A percentile compares a stretch with the other conserved stretches of the same genome.
Evolutionary conservation across 2,113 vertebrate species (phyloP).

Genomic region (Tetrao urogallus): DNA sequence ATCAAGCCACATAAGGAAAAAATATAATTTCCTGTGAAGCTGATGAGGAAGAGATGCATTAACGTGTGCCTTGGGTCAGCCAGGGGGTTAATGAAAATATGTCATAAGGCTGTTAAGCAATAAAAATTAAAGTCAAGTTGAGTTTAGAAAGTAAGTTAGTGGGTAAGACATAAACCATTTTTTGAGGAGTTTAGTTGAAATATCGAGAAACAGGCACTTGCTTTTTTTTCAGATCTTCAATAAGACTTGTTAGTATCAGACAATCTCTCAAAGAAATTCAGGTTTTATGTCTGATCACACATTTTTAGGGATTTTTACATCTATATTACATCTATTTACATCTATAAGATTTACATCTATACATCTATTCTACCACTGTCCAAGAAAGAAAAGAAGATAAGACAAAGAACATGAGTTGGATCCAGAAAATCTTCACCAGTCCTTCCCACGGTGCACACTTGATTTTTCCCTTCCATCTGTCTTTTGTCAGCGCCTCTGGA

Average conservation of each 20-base stretch:
- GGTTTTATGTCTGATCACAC: background rate
- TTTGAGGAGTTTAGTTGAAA: background rate
- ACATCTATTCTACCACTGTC: background rate
- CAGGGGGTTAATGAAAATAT: background rate
- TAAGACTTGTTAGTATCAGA: background rate
- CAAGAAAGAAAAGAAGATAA: background rate
- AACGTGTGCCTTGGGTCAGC: background rate
- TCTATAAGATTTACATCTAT: too few species aligned
- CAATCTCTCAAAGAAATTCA: background rate
- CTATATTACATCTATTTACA: too few species aligned
- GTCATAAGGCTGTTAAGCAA: background rate
- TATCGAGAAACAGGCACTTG: background rate
- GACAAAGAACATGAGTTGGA: background rate
- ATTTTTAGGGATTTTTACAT: background rate
- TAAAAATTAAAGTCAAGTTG: background rate
- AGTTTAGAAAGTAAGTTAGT: background rate
- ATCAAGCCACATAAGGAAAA: background rate
- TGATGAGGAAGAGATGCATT: background rate
- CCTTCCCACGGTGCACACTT: background rate
- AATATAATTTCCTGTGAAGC: accelerated
- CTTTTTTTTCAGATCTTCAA: background rate
- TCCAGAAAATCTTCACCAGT: background rate
- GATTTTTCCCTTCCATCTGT: background rate
- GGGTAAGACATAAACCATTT: background rate
- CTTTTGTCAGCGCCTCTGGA: background rate